phyloP scores from a whole-genome alignment of 1,140 invertebrate genomes.

The Meloidogyne chitwoodi region DNA sequence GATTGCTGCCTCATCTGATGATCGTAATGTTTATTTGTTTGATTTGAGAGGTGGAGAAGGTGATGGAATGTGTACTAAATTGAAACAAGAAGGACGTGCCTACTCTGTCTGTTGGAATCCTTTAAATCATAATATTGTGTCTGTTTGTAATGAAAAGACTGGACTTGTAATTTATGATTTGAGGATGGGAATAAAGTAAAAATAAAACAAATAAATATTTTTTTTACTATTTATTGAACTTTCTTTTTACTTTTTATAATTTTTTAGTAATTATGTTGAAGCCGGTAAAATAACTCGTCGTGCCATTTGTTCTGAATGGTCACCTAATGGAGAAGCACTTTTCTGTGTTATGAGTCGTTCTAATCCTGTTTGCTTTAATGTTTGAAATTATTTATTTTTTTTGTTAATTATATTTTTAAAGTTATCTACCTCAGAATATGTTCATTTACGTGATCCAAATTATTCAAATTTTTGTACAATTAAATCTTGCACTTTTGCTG shows the following conservation, averaged over 20 bases:
- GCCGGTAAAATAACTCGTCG: conserved; percentile 27
- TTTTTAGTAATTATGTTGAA: conserved; percentile 23
- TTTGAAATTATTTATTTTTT: conserved; percentile 14
- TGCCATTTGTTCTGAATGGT: conserved; percentile 32
- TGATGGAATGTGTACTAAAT: conserved; percentile 22
- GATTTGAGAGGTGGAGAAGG: conserved; percentile 27
- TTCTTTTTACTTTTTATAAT: conserved; percentile 3
- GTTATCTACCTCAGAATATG: conserved; percentile 31
- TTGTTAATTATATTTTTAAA: conserved; percentile 12
- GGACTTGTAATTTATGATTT: conserved; percentile 34
- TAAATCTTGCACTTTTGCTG: conserved; percentile 92
- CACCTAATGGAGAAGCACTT: conserved; percentile 21
- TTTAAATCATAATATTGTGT: conserved; percentile 33
- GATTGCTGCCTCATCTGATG: conserved; percentile 39
- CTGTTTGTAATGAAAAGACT: conserved; percentile 27
- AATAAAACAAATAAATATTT: conserved; percentile 21
- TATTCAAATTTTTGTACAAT: conserved; percentile 95
- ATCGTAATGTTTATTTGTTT: conserved; percentile 31
- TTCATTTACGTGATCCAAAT: conserved; percentile 70
- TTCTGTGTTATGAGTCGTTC: conserved; percentile 31
- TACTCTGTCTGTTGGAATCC: conserved; percentile 36
- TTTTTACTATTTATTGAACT: conserved; percentile 12
- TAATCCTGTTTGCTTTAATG: conserved; percentile 30
- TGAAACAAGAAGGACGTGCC: conserved; percentile 20
- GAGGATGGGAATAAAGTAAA: conserved; percentile 25